phyloP scores from a whole-genome alignment of 2,797 vertebrate genomes.

The Tragelaphus oryx region DNA sequence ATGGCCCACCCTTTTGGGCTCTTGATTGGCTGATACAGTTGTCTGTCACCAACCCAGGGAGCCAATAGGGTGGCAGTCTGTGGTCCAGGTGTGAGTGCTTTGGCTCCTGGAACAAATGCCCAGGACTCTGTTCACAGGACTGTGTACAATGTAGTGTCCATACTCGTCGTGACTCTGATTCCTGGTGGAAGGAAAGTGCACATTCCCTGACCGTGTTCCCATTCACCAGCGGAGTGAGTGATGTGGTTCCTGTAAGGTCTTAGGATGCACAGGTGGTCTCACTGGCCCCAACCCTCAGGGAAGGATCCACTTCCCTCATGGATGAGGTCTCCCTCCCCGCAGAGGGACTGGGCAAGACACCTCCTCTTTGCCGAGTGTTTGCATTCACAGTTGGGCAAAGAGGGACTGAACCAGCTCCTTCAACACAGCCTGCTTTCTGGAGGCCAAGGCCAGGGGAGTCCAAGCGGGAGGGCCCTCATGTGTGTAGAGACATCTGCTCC shows the following conservation, averaged over 20 bases:
- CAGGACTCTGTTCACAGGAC: not conserved
- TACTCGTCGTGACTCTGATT: rapidly evolving
- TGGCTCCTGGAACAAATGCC: not conserved
- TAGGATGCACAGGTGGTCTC: not conserved
- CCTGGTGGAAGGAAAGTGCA: not conserved
- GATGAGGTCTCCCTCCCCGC: rapidly evolving
- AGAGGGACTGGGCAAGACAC: too few relatives aligned
- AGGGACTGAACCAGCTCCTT: not conserved
- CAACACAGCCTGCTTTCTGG: not conserved
- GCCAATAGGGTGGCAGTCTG: not conserved
- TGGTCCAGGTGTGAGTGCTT: not conserved
- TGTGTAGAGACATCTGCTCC: rapidly evolving
- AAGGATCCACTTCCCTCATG: not conserved
- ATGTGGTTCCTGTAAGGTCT: rapidly evolving
- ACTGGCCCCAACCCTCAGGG: not conserved
- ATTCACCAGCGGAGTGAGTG: not conserved
- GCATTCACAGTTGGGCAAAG: not conserved
- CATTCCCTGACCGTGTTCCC: not conserved
- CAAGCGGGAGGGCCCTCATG: rapidly evolving
- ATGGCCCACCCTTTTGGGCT: rapidly evolving
- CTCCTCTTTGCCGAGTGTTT: not conserved
- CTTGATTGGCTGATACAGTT: not conserved
- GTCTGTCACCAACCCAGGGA: not conserved
- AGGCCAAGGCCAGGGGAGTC: not conserved
- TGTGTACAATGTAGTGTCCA: not conserved